Percentiles rank a stretch among this genome's conserved stretches.
phyloP scores from a whole-genome alignment of 2,797 vertebrate species.

The Poecile montanus region DNA sequence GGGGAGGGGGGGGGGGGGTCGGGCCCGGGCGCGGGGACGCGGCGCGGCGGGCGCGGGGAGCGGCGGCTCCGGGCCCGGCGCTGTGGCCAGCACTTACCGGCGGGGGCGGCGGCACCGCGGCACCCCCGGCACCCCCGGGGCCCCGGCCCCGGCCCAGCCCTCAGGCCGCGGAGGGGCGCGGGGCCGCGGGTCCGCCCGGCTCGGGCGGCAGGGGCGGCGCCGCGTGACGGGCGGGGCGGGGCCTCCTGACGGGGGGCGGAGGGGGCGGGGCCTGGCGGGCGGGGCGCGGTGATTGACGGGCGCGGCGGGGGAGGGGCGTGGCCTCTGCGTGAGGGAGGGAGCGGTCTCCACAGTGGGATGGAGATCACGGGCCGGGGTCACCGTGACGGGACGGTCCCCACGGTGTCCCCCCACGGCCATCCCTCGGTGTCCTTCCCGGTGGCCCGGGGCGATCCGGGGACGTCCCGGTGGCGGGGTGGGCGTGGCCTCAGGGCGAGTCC shows the following conservation, averaged over 20 bases:
- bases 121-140: background rate
- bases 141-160: background rate
- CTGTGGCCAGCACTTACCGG: background rate
- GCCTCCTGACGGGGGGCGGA: background rate
- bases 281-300: background rate
- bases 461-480: background rate
- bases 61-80: background rate
- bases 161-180: background rate
- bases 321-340: background rate
- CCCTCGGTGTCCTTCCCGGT: background rate
- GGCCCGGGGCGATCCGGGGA: background rate
- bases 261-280: background rate
- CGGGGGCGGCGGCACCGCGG: background rate
- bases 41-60: background rate
- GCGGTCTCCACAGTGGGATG: fast-evolving
- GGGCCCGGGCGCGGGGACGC: background rate
- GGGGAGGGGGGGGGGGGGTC: background rate
- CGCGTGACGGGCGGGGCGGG: background rate
- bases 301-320: background rate
- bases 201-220: background rate
- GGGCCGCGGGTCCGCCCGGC: background rate
- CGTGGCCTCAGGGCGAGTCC: background rate
- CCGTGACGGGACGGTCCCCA: background rate
- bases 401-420: background rate
- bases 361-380: background rate